A percentile compares a stretch with the other conserved stretches of the same genome.
phyloP scores from a whole-genome alignment of 2,113 vertebrate genomes.

The Orcinus orca region DNA sequence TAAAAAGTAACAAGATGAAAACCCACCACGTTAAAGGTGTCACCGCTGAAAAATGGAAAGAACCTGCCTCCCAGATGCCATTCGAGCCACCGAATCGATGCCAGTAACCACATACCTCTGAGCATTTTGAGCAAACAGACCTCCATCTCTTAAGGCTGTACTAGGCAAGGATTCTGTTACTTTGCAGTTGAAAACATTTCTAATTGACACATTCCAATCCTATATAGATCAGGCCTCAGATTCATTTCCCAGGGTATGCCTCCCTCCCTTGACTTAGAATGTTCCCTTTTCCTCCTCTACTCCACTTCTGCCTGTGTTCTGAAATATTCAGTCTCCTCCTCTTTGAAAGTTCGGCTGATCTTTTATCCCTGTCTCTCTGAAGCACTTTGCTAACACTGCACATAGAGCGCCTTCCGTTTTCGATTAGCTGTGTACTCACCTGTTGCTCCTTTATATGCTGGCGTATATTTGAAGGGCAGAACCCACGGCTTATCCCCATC shows the following conservation, averaged over 20 bases:
- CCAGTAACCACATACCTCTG: background rate
- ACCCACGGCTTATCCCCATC: background rate
- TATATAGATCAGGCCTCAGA: background rate
- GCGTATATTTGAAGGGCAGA: background rate
- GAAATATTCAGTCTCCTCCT: background rate
- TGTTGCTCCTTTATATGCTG: background rate
- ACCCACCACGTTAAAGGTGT: background rate
- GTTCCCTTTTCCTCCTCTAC: background rate
- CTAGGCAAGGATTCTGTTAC: background rate
- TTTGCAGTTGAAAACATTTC: background rate
- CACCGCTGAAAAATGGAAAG: background rate
- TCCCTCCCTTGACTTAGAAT: background rate
- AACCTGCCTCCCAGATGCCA: background rate
- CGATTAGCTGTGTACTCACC: background rate
- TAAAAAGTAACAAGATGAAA: background rate
- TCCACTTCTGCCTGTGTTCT: background rate
- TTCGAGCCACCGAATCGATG: background rate
- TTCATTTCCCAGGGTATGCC: background rate
- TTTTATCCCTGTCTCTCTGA: background rate
- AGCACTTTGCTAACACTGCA: background rate
- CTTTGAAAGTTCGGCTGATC: background rate
- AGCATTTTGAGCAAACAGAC: background rate
- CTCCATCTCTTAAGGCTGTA: background rate
- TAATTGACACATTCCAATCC: background rate
- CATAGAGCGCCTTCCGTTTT: background rate